Evolutionary conservation across 2,113 vertebrate species (phyloP).

Genomic region (Cynocephalus volans): DNA sequence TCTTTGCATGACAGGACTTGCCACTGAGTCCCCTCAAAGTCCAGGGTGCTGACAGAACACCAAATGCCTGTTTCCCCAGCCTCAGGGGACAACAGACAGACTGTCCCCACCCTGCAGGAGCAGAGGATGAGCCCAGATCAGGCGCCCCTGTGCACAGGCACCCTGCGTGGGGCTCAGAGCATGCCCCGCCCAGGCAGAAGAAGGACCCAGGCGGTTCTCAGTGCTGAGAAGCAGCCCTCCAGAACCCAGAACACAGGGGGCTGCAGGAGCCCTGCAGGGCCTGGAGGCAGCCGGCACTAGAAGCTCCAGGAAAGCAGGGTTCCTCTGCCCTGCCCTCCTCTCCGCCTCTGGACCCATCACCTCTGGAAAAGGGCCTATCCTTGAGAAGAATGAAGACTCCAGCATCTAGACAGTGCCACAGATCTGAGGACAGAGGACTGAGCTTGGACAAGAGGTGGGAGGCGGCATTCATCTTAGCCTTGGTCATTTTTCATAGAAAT

Average conservation of each 20-base stretch:
- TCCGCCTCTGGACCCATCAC: neutral
- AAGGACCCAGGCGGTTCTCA: neutral
- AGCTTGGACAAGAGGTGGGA: neutral
- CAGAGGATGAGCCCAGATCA: neutral
- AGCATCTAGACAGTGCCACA: neutral
- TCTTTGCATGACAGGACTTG: neutral
- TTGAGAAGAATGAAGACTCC: neutral
- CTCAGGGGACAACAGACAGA: neutral
- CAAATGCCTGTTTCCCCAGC: neutral
- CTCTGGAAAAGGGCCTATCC: neutral
- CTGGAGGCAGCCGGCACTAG: neutral
- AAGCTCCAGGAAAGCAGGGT: neutral
- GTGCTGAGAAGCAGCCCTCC: rapidly evolving
- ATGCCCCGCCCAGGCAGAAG: neutral
- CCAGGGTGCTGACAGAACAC: neutral
- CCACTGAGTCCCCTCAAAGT: neutral
- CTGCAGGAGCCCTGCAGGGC: neutral
- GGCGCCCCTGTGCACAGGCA: neutral
- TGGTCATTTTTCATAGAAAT: neutral
- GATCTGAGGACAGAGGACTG: neutral
- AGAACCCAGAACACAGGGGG: neutral
- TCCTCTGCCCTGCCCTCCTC: neutral
- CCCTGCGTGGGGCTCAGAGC: rapidly evolving
- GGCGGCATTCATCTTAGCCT: neutral
- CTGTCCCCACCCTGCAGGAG: neutral